A percentile compares a stretch with the other conserved stretches of the same genome.
Evolutionary conservation across 2,113 vertebrate species (phyloP).

Genomic region (Telmatochromis sp.): DNA sequence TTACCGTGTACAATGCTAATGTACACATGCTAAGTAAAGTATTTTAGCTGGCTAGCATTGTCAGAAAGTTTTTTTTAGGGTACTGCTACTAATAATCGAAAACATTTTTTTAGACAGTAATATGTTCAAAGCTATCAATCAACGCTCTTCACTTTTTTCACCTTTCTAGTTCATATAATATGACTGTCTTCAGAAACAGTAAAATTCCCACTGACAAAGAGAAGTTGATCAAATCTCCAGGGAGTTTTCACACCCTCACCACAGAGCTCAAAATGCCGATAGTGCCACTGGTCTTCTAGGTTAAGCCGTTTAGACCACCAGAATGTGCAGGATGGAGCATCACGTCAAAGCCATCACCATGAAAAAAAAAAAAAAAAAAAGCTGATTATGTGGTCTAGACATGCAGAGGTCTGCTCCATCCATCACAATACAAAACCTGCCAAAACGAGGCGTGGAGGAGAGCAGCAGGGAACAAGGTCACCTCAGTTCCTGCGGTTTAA

Average conservation of each 20-base stretch:
- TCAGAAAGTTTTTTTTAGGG: background rate
- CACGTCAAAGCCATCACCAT: background rate
- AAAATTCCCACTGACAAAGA: background rate
- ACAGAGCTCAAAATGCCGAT: background rate
- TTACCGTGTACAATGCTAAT: background rate
- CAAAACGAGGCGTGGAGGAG: background rate
- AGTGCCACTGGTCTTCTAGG: background rate
- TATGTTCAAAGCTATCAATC: background rate
- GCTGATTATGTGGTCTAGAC: conserved; percentile 40
- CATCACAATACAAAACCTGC: conserved; percentile 22
- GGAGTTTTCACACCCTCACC: background rate
- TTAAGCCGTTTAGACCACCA: conserved; percentile 3
- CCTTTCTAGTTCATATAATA: background rate
- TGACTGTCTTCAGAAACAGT: background rate
- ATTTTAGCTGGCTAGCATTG: background rate
- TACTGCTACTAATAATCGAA: background rate
- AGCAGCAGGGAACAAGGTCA: background rate
- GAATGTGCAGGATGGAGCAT: background rate
- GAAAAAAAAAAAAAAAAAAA: background rate
- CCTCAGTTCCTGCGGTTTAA: background rate
- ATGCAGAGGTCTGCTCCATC: conserved; percentile 16
- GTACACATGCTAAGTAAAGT: background rate
- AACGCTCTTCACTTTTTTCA: background rate
- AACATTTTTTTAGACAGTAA: background rate
- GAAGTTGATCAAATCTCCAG: background rate